phyloP scores from a whole-genome alignment of 1,140 invertebrate species.

The Physella acuta region DNA sequence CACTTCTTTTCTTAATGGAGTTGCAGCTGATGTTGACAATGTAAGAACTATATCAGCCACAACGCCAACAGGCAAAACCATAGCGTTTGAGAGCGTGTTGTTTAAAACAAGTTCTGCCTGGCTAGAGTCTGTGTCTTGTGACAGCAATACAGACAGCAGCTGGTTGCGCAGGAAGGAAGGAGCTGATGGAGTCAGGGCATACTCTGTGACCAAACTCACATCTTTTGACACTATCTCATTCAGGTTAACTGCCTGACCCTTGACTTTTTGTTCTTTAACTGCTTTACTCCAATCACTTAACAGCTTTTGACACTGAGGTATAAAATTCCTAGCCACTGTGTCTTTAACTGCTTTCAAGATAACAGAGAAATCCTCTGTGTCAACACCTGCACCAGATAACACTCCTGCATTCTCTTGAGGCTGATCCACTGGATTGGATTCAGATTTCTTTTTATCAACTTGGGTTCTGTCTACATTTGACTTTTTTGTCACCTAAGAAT shows the following conservation, averaged over 20 bases:
- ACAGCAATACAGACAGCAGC: background rate
- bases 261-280: background rate
- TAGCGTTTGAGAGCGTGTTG: background rate
- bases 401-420: no score
- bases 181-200: background rate
- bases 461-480: no score
- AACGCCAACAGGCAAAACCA: constrained; percentile 6
- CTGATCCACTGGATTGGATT: no score
- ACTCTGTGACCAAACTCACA: background rate
- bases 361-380: no score
- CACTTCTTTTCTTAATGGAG: background rate
- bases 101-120: background rate
- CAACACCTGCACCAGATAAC: no score
- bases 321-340: no score
- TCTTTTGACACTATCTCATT: background rate
- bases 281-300: background rate
- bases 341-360: no score
- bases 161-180: background rate
- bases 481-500: no score
- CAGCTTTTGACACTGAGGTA: background rate
- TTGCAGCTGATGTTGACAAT: background rate
- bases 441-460: no score
- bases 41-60: constrained; percentile 15
- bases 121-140: background rate
- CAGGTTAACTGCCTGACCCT: background rate